Percentiles rank a stretch among this genome's conserved stretches.
phyloP scores from a whole-genome alignment of 30 jellyfish, hydroid and myxozoan genomes.

The Rhopilema esculentum region DNA sequence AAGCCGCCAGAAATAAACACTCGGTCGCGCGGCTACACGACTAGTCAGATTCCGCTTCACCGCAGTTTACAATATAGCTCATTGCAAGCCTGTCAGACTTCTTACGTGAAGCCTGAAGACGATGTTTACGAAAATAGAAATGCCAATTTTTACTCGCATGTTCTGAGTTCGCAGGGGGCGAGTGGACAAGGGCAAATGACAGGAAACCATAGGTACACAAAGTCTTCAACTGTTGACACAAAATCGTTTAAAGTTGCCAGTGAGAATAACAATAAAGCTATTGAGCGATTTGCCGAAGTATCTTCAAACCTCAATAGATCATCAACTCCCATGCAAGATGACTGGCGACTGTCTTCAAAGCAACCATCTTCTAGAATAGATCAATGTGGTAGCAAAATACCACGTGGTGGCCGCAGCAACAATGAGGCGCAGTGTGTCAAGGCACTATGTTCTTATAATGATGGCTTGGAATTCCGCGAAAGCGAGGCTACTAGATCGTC shows the following conservation, averaged over 20 bases:
- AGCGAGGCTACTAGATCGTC: not conserved
- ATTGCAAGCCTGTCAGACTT: not conserved
- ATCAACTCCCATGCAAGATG: not conserved
- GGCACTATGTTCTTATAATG: not conserved
- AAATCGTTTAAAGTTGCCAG: not conserved
- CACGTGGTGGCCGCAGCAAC: too few species aligned
- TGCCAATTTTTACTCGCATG: too few species aligned
- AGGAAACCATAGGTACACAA: slow-evolving; percentile 3
- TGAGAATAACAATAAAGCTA: not conserved
- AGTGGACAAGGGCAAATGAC: too few species aligned
- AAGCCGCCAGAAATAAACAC: not conserved
- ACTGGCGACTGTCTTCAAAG: not conserved
- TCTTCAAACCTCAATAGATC: not conserved
- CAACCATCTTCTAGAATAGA: not conserved
- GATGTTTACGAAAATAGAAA: not conserved
- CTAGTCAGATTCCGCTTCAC: slow-evolving; percentile 10
- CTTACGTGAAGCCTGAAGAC: not conserved
- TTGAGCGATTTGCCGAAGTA: not conserved
- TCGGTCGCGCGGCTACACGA: slow-evolving; percentile 19
- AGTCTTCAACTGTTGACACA: slow-evolving; percentile 3
- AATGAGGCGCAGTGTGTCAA: not conserved
- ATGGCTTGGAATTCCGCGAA: not conserved
- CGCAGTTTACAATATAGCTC: slow-evolving; percentile 14
- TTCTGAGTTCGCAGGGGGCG: too few species aligned
- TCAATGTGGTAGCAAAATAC: not conserved